Evolutionary conservation across 2,888 invertebrate genomes (phyloP), one percentile per base, ranked within the genome.

Genomic region (Microctonus brassicae): DNA sequence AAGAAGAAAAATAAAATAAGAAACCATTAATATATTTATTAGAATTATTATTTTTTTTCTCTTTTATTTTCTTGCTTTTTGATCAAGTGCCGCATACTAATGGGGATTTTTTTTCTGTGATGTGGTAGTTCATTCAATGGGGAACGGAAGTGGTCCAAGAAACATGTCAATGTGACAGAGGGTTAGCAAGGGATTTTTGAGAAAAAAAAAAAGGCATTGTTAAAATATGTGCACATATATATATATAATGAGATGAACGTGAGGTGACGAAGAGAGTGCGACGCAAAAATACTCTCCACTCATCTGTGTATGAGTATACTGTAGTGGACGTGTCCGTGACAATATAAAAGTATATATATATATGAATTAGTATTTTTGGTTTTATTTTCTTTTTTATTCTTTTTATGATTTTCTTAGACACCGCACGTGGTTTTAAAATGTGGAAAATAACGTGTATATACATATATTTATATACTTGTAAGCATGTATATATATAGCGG

Each of bases 231-330:
- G n/a, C n/a, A n/a, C n/a, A 9, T 47, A n/a, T 42, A 42, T n/a
- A n/a, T 42, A 47, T 17, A 17, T 2, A 47, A 47, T 17, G 13
- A 47, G 73, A 72, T 73, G 73, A 74, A 76, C 77, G 75, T 78
- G 76, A 74, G 72, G 62, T 60, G 65, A 47, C 47, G 47, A 47
- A 47, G 47, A 7, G 29, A 66, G 57, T 42, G 65, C 42, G 57
- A 60, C 20, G 57, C 17, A 47, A 47, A n/a, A 47, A 47, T 47
- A 7, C 17, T 67, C 62, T 52, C 20, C 1, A 5, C n/a, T n/a
- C n/a, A n/a, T n/a, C 57, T 63, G 22, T 42, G 36, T 36, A 22
- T 22, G 47, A 29, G 7, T 55, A 34, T 33, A 58, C 68, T n/a
- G n/a, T n/a, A n/a, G 64, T 64, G 68, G 34, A 63, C 58, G 58